Conservation (phyloP, 2,113 vertebrate species). For the Tupaia chinensis region DNA sequence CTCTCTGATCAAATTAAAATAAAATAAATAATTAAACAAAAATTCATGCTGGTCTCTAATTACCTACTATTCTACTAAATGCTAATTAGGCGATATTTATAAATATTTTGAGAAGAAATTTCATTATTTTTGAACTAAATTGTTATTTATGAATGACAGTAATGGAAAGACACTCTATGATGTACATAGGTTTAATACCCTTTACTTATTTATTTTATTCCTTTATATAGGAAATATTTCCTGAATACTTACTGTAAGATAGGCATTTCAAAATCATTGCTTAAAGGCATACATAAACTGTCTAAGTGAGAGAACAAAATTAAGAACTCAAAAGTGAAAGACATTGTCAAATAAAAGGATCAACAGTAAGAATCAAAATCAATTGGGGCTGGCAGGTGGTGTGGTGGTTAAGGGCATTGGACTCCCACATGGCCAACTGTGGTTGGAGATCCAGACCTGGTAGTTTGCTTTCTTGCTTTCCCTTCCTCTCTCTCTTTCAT, state of each 20-base stretch:
- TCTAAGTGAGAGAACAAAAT: slow-evolving; percentile 16
- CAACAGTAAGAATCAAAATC: not conserved
- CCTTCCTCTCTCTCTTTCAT: too few relatives aligned
- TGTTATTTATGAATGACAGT: not conserved
- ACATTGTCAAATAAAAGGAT: not conserved
- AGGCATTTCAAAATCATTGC: not conserved
- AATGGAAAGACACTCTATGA: not conserved
- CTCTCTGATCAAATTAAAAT: too few relatives aligned
- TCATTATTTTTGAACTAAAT: not conserved
- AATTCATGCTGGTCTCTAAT: not conserved
- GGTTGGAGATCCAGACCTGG: too few relatives aligned
- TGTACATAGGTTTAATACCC: not conserved
- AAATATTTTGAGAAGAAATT: not conserved
- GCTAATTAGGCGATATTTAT: not conserved
- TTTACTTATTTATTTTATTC: not conserved
- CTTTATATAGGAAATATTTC: not conserved
- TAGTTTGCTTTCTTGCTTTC: too few relatives aligned
- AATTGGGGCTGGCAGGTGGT: not conserved
- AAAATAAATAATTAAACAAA: too few relatives aligned
- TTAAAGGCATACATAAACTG: not conserved
- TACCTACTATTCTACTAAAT: slow-evolving; percentile 1
- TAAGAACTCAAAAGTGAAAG: not conserved
- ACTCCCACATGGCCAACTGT: too few relatives aligned
- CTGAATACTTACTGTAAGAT: not conserved
- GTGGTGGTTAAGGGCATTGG: too few relatives aligned